These are phyloP conservation scores for Champsocephalus esox DNA, from an alignment of 2,797 vertebrate genomes.

Conservation along the genomic window DNA sequence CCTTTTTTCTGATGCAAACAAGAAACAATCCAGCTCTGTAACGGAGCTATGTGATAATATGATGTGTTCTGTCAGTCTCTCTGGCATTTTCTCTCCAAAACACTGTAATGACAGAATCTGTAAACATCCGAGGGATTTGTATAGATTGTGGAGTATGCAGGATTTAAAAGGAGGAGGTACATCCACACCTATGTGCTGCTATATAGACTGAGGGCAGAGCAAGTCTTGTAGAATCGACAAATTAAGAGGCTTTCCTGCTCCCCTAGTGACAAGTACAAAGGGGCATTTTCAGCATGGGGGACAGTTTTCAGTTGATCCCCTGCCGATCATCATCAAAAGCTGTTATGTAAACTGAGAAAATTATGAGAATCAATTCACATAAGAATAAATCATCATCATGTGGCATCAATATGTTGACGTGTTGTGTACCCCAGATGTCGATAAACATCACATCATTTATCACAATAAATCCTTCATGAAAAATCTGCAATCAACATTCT, in stretches of 20 bases:
- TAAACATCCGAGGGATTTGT: conserved; percentile 22
- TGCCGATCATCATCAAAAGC: conserved; percentile 27
- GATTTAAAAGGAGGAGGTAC: conserved; percentile 6
- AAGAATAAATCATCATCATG: not conserved
- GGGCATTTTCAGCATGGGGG: conserved; percentile 77
- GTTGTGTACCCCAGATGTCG: not conserved
- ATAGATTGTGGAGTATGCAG: conserved; percentile 10
- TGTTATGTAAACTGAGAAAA: conserved; percentile 3
- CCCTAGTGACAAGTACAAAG: conserved; percentile 67
- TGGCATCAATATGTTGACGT: not conserved
- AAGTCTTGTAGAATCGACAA: conserved; percentile 32
- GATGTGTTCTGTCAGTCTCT: conserved; percentile 17
- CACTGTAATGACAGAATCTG: conserved; percentile 10
- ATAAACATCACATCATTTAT: conserved; percentile 1
- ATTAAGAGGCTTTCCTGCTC: conserved; percentile 70
- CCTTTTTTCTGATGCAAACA: conserved; percentile 33
- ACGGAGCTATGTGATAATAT: conserved; percentile 26
- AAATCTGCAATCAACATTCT: conserved; percentile 30
- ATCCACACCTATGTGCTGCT: conserved; percentile 30
- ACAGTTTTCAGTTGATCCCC: conserved; percentile 64
- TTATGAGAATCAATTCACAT: conserved; percentile 6
- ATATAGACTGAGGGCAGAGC: conserved; percentile 17
- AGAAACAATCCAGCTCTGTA: conserved; percentile 23
- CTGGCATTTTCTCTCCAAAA: conserved; percentile 21
- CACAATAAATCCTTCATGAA: conserved; percentile 9